Percentiles rank a stretch among this genome's conserved stretches.
These are phyloP conservation scores for Timandra comae DNA, from an alignment of 2,888 invertebrate species.

Conservation along the genomic window DNA sequence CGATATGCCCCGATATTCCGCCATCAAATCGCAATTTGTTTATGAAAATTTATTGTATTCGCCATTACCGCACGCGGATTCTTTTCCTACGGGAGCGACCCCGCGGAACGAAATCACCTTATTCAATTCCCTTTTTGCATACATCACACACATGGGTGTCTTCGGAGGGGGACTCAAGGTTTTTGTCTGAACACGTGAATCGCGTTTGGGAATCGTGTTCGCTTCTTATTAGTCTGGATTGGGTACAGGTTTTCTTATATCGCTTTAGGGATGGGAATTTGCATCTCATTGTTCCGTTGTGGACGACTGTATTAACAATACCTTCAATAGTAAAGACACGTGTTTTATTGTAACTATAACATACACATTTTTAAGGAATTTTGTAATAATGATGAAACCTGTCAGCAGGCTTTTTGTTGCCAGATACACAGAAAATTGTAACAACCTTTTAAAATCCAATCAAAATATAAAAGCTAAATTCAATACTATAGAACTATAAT, in stretches of 20 bases:
- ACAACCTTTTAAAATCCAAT: too few species aligned
- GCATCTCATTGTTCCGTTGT: constrained; percentile 15
- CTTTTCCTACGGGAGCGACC: constrained; percentile 72
- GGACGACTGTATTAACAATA: too few species aligned
- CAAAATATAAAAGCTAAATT: too few species aligned
- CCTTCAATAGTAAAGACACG: too few species aligned
- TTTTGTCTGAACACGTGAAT: constrained; percentile 74
- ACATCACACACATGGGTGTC: constrained; percentile 68
- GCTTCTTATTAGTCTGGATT: constrained; percentile 71
- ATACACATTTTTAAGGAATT: too few species aligned
- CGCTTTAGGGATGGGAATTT: constrained; percentile 30
- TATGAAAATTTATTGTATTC: constrained; percentile 78
- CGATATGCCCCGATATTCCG: constrained; percentile 61
- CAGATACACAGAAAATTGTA: too few species aligned
- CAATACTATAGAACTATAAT: too few species aligned
- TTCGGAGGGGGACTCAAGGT: constrained; percentile 56
- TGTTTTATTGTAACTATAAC: too few species aligned
- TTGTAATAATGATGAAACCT: too few species aligned
- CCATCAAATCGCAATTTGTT: constrained; percentile 77
- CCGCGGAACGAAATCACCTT: constrained; percentile 74
- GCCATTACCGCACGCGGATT: constrained; percentile 70
- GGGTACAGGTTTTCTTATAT: constrained; percentile 62
- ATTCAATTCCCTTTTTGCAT: constrained; percentile 77
- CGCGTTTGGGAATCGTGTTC: constrained; percentile 71
- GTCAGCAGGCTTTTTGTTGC: too few species aligned